A percentile compares a stretch with the other conserved stretches of the same genome.
Evolutionary conservation across 2,797 vertebrate genomes (phyloP).

Genomic region (Myripristis murdjan): DNA sequence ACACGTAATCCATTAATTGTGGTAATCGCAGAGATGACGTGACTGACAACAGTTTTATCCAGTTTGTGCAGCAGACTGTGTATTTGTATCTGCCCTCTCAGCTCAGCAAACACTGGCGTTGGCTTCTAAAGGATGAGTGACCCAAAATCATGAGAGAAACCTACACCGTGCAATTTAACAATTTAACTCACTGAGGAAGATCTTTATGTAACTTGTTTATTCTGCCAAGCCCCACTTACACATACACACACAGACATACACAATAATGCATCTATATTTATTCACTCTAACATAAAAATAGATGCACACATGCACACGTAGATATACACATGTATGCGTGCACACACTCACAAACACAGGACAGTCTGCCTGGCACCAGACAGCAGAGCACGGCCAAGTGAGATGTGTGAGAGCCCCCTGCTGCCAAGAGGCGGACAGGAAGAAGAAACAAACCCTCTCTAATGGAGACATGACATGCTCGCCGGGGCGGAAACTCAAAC

Average conservation of each 20-base stretch:
- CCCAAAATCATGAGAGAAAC: conserved; percentile 56
- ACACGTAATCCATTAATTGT: conserved; percentile 61
- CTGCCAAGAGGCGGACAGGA: conserved; percentile 85
- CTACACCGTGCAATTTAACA: not conserved
- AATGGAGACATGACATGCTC: conserved; percentile 90
- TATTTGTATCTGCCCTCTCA: conserved; percentile 65
- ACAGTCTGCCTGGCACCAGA: conserved; percentile 90
- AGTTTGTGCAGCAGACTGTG: conserved; percentile 62
- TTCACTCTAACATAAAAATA: not conserved
- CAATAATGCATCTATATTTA: not conserved
- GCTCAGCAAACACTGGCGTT: conserved; percentile 69
- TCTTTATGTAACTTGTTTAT: not conserved
- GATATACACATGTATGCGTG: conserved; percentile 22
- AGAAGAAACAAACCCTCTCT: conserved; percentile 88
- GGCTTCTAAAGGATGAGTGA: conserved; percentile 64
- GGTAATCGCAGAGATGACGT: conserved; percentile 57
- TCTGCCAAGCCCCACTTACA: not conserved
- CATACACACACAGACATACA: not conserved
- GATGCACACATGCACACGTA: conserved; percentile 32
- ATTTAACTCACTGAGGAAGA: not conserved
- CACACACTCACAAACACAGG: conserved; percentile 62
- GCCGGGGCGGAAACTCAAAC: conserved; percentile 88
- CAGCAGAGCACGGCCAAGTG: conserved; percentile 80
- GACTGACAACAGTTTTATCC: conserved; percentile 69
- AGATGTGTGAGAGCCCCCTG: conserved; percentile 88